phyloP scores from a whole-genome alignment of 1,140 invertebrate species.

The Phenacoccus solenopsis region DNA sequence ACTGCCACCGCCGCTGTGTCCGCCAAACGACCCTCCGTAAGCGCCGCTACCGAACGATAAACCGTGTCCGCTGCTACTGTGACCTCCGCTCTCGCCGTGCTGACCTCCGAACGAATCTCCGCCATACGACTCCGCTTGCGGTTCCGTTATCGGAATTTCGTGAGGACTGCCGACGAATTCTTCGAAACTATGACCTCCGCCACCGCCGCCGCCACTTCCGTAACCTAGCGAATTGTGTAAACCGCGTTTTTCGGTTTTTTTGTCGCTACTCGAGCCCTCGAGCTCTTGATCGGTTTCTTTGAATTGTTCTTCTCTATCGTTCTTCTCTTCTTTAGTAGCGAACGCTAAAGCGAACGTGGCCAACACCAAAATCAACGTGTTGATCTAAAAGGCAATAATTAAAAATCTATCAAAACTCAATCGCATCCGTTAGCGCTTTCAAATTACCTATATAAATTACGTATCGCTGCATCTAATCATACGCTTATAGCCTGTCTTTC shows the following conservation, averaged over 20 bases:
- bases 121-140: background rate
- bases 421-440: no score
- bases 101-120: slow-evolving; percentile 4
- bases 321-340: no score
- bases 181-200: background rate
- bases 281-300: background rate
- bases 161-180: background rate
- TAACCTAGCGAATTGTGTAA: slow-evolving; percentile 36
- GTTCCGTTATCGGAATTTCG: background rate
- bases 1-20: slow-evolving; percentile 20
- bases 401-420: no score
- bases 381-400: background rate
- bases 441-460: no score
- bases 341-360: background rate
- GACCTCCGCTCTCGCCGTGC: background rate
- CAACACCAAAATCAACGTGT: background rate
- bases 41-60: background rate
- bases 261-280: background rate
- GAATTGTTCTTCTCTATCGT: background rate
- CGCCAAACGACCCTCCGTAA: background rate
- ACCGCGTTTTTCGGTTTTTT: slow-evolving; percentile 43
- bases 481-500: no score
- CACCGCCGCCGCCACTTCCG: background rate
- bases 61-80: background rate
- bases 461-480: no score